phyloP scores from a whole-genome alignment of 2,888 invertebrate genomes.

The Prenolepis imparis region DNA sequence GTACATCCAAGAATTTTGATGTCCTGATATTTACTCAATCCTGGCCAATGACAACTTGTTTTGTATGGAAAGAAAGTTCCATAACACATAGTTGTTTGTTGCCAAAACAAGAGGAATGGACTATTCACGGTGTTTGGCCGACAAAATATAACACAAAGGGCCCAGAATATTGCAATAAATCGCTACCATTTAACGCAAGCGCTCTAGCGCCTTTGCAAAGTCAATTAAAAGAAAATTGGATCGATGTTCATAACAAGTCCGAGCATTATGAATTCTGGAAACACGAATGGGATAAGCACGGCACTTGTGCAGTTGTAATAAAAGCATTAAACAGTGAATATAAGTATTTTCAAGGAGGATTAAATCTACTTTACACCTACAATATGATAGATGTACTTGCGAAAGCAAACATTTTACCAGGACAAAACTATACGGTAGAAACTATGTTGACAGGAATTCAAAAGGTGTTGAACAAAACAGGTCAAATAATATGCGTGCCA shows the following conservation, averaged over 20 bases:
- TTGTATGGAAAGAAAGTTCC: constrained; percentile 90
- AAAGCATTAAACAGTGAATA: constrained; percentile 88
- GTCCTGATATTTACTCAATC: constrained; percentile 93
- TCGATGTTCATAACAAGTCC: constrained; percentile 90
- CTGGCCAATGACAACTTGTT: constrained; percentile 92
- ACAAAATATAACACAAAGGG: constrained; percentile 90
- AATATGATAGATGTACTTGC: constrained; percentile 89
- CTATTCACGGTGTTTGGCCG: constrained; percentile 95
- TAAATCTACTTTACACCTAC: constrained; percentile 89
- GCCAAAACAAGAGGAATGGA: constrained; percentile 90
- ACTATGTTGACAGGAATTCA: constrained; percentile 88
- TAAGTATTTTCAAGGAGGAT: constrained; percentile 90
- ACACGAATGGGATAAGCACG: constrained; percentile 95
- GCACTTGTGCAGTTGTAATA: constrained; percentile 91
- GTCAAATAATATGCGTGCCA: constrained; percentile 89
- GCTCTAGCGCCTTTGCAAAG: constrained; percentile 88
- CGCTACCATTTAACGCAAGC: constrained; percentile 89
- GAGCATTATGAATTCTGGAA: constrained; percentile 89
- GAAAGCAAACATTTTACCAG: constrained; percentile 88
- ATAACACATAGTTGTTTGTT: constrained; percentile 89
- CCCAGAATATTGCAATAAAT: constrained; percentile 91
- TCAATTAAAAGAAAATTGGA: constrained; percentile 90
- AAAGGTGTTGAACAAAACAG: constrained; percentile 88
- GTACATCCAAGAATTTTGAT: constrained; percentile 88
- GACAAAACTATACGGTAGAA: constrained; percentile 70